These are phyloP conservation scores for Brenthis daphne DNA, from an alignment of 2,888 invertebrate genomes.

Conservation along the genomic window DNA sequence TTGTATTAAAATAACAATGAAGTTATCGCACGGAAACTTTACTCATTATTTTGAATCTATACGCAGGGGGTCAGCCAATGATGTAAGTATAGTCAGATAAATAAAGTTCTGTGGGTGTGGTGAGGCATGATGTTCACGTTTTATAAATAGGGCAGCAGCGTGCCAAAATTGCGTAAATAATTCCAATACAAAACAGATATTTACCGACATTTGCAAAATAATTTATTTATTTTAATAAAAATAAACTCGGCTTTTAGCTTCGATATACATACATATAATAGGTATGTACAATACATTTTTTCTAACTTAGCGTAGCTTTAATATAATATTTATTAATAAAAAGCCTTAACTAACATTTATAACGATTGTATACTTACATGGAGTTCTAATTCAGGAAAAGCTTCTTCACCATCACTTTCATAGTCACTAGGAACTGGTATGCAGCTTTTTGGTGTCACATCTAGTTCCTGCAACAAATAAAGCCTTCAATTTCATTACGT, in stretches of 20 bases:
- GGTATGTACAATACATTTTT: too few species aligned
- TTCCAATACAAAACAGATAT: too few species aligned
- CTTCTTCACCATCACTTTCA: constrained; percentile 78
- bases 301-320: too few species aligned
- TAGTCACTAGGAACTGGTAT: constrained; percentile 63
- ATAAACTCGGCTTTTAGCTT: too few species aligned
- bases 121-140: neutral
- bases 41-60: constrained; percentile 38
- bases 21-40: constrained; percentile 8
- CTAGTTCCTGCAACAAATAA: constrained; percentile 59
- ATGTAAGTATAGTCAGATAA: constrained; percentile 39
- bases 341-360: neutral
- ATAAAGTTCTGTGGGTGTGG: constrained; percentile 7
- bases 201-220: too few species aligned
- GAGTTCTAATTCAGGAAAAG: constrained; percentile 71
- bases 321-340: neutral
- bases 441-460: constrained; percentile 60
- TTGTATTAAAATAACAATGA: constrained; percentile 10
- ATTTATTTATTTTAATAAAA: too few species aligned
- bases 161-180: constrained; percentile 4
- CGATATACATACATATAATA: too few species aligned
- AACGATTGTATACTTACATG: constrained; percentile 60
- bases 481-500: too few species aligned
- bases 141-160: constrained; percentile 9
- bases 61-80: constrained; percentile 43